Percentiles rank a stretch among this genome's conserved stretches.
These are phyloP conservation scores for Meloidogyne exigua DNA, from an alignment of 1,140 invertebrate genomes.

Conservation along the genomic window DNA sequence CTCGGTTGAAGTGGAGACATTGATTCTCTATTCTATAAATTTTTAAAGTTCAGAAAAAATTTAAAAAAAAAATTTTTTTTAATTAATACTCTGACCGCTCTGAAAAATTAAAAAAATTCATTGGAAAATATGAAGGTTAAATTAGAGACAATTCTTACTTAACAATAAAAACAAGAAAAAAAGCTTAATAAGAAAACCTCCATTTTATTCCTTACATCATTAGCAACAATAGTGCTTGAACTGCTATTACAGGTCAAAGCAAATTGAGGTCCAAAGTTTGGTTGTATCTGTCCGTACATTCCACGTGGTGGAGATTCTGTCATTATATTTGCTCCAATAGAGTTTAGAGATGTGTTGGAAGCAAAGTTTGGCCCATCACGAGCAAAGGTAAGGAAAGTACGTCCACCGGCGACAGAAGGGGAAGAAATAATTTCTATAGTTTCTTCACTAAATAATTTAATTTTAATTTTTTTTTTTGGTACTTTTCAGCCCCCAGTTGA, in stretches of 20 bases:
- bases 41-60: too few relatives aligned
- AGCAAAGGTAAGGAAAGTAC: background rate
- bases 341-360: slow-evolving; percentile 24
- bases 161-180: too few relatives aligned
- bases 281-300: background rate
- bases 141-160: too few relatives aligned
- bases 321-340: slow-evolving; percentile 21
- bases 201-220: background rate
- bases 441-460: slow-evolving; percentile 42
- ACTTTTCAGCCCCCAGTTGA: too few relatives aligned
- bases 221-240: background rate
- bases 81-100: too few relatives aligned
- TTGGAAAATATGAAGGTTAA: too few relatives aligned
- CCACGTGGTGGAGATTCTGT: slow-evolving; percentile 1
- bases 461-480: too few relatives aligned
- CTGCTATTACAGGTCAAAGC: background rate
- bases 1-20: slow-evolving; percentile 27
- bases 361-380: background rate
- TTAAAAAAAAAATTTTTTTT: too few relatives aligned
- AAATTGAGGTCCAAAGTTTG: background rate
- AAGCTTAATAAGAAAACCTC: too few relatives aligned
- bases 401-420: background rate
- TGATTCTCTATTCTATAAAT: slow-evolving; percentile 13
- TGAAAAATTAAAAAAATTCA: too few relatives aligned
- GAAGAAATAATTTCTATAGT: slow-evolving; percentile 44